Evolutionary conservation across 2,888 invertebrate genomes (phyloP).

Genomic region (Diarsia brunnea): DNA sequence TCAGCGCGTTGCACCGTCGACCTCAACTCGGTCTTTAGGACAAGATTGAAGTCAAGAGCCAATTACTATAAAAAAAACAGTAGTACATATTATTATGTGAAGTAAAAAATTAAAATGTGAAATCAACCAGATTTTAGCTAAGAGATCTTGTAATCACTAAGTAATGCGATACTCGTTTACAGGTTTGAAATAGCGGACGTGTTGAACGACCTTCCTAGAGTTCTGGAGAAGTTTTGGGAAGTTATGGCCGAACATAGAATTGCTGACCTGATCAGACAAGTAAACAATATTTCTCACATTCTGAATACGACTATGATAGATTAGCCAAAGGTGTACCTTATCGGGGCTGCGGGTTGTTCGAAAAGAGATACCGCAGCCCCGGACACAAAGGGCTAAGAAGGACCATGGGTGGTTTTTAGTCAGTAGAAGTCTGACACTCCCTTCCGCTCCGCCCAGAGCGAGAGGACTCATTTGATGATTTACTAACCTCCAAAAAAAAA

Average conservation of each 20-base stretch:
- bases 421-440: no score
- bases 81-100: neutral
- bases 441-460: no score
- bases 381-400: no score
- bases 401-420: no score
- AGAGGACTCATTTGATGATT: no score
- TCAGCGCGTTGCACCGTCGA: no score
- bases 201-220: constrained; percentile 79
- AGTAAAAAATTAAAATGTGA: neutral
- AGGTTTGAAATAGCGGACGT: constrained; percentile 83
- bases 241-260: constrained; percentile 81
- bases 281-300: constrained; percentile 53
- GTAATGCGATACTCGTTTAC: constrained; percentile 38
- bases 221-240: constrained; percentile 82
- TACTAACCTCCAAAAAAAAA: no score
- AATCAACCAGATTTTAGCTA: neutral
- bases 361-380: no score
- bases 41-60: no score
- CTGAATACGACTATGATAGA: neutral
- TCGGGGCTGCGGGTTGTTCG: no score
- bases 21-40: no score
- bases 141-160: neutral
- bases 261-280: constrained; percentile 85
- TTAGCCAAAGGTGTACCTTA: no score
- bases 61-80: neutral